Evolutionary conservation across 92 coral and sea anemone species (phyloP).

Genomic region (Pocillopora grandis): DNA sequence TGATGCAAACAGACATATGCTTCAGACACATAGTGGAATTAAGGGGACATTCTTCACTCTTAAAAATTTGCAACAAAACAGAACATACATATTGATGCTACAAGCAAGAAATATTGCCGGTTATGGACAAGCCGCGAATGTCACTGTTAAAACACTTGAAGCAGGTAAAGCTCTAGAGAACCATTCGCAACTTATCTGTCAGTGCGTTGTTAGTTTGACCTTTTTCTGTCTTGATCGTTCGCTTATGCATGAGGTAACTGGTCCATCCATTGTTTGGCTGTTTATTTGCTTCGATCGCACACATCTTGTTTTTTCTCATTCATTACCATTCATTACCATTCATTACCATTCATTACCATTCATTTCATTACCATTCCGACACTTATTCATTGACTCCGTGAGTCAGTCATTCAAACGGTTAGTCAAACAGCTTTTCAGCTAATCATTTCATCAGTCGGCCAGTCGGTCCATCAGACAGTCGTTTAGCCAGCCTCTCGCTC

Average conservation of each 20-base stretch:
- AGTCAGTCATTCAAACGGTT: background rate
- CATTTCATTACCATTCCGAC: background rate
- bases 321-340: background rate
- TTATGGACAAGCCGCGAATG: conserved; percentile 11
- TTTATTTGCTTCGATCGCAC: too few relatives aligned
- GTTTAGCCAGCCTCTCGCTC: background rate
- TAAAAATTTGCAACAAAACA: conserved; percentile 22
- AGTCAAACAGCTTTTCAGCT: background rate
- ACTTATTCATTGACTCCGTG: background rate
- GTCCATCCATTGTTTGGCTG: too few relatives aligned
- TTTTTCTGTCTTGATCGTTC: too few relatives aligned
- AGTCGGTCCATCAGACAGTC: background rate
- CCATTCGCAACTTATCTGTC: background rate
- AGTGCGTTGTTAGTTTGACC: background rate
- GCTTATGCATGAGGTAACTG: too few relatives aligned
- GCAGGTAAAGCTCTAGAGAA: conserved; percentile 4
- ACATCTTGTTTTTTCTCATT: too few relatives aligned
- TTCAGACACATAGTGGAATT: background rate
- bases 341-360: too few relatives aligned
- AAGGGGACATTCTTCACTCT: background rate
- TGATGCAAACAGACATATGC: background rate
- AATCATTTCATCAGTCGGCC: background rate
- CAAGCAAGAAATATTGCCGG: conserved; percentile 29
- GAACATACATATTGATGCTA: conserved; percentile 10
- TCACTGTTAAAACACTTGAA: conserved; percentile 9